These are phyloP conservation scores for Boleophthalmus pectinirostris DNA, from an alignment of 2,113 vertebrate genomes.

Conservation along the genomic window DNA sequence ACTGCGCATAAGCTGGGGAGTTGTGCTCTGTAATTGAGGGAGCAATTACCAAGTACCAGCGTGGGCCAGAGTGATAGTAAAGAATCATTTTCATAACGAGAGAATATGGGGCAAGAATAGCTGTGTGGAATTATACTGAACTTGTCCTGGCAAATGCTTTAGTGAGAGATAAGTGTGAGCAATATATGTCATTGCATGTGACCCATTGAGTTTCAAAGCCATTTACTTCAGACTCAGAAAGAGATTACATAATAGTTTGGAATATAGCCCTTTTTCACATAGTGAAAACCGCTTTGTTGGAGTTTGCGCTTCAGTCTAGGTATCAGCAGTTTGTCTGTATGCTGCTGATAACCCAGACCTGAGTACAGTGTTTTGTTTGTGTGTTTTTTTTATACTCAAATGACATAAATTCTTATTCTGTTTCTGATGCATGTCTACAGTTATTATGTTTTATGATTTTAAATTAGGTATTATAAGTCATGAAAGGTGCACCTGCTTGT, in stretches of 20 bases:
- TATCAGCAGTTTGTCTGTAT: too few species aligned
- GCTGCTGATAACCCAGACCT: too few species aligned
- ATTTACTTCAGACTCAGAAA: neutral
- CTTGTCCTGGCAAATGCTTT: conserved; percentile 16
- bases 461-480: too few species aligned
- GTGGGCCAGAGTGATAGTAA: conserved; percentile 16
- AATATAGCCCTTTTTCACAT: neutral
- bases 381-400: too few species aligned
- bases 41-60: conserved; percentile 31
- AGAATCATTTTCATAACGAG: conserved; percentile 38
- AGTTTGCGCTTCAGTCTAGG: too few species aligned
- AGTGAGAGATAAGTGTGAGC: neutral
- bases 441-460: too few species aligned
- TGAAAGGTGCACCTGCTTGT: too few species aligned
- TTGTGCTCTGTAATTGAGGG: conserved; percentile 16
- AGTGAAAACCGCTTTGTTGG: neutral
- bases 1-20: conserved; percentile 7
- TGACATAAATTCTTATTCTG: too few species aligned
- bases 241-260: neutral
- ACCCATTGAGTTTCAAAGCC: neutral
- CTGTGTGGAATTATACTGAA: conserved; percentile 2
- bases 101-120: conserved; percentile 22
- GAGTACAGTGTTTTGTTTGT: too few species aligned
- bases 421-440: too few species aligned
- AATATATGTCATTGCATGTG: neutral